Evolutionary conservation across 1,140 invertebrate species (phyloP).

Genomic region (Heliconius eleuchia): DNA sequence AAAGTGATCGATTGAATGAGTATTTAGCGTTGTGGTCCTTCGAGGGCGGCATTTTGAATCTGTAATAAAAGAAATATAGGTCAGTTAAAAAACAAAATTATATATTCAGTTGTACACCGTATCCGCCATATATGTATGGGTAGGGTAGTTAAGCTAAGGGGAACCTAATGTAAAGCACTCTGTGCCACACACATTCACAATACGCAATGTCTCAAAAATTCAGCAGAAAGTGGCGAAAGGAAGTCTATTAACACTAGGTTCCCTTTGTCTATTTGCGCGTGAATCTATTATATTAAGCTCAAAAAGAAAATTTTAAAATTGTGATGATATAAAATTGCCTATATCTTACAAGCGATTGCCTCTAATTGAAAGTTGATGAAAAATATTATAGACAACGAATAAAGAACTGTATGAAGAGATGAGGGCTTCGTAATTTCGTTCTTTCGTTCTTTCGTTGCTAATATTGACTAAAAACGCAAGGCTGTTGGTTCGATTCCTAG

Average conservation of each 20-base stretch:
- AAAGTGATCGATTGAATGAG: conserved; percentile 48
- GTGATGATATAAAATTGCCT: too few relatives aligned
- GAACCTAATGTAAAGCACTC: too few relatives aligned
- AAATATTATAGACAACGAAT: neutral
- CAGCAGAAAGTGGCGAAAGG: neutral
- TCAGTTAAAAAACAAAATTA: too few relatives aligned
- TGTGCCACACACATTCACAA: neutral
- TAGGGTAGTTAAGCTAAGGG: too few relatives aligned
- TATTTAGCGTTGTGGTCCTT: conserved; percentile 54
- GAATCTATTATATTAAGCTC: too few relatives aligned
- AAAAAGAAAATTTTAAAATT: too few relatives aligned
- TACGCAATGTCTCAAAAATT: neutral
- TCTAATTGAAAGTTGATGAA: too few relatives aligned
- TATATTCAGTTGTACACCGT: too few relatives aligned
- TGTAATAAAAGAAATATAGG: conserved; percentile 44
- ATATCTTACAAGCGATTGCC: too few relatives aligned
- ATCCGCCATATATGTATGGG: too few relatives aligned
- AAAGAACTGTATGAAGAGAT: neutral
- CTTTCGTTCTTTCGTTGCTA: neutral
- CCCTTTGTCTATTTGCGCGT: too few relatives aligned
- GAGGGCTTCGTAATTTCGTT: neutral
- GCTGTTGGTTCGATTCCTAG: too few relatives aligned
- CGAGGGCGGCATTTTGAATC: conserved; percentile 60
- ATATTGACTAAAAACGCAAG: neutral
- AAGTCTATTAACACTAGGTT: neutral